These are phyloP conservation scores for Hoplias malabaricus DNA, from an alignment of 2,113 vertebrate species.

Conservation along the genomic window DNA sequence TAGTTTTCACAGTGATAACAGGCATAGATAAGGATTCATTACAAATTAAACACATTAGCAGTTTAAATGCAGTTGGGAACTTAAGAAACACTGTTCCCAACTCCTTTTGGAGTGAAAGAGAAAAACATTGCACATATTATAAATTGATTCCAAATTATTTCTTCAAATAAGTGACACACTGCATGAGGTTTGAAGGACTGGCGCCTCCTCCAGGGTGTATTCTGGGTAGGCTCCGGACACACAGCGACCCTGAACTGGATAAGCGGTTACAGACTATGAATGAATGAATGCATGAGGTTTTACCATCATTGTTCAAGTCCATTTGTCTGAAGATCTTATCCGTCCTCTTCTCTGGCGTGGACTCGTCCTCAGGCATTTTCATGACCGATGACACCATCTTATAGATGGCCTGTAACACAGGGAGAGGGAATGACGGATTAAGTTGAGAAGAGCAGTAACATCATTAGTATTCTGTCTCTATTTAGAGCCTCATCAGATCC, in stretches of 20 bases:
- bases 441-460: slow-evolving; percentile 13
- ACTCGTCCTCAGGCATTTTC: slow-evolving; percentile 99
- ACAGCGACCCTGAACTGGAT: too few species aligned
- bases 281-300: slow-evolving; percentile 62
- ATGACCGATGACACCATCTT: slow-evolving; percentile 99
- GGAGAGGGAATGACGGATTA: slow-evolving; percentile 15
- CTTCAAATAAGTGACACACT: background rate
- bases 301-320: slow-evolving; percentile 98
- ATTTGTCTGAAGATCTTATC: slow-evolving; percentile 99
- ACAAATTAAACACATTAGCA: too few species aligned
- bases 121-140: too few species aligned
- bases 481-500: slow-evolving; percentile 16
- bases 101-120: too few species aligned
- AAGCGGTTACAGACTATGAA: too few species aligned
- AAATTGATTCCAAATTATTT: background rate
- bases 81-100: too few species aligned
- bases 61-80: too few species aligned
- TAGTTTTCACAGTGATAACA: too few species aligned
- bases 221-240: too few species aligned
- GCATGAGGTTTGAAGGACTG: slow-evolving; percentile 52
- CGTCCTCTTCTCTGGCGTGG: slow-evolving; percentile 96
- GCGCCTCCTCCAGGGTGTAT: background rate
- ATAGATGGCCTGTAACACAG: slow-evolving; percentile 88
- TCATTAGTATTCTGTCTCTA: slow-evolving; percentile 21
- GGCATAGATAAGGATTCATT: too few species aligned